These are phyloP conservation scores for Antheraea pernyi DNA, from an alignment of 1,140 invertebrate species.

Conservation along the genomic window DNA sequence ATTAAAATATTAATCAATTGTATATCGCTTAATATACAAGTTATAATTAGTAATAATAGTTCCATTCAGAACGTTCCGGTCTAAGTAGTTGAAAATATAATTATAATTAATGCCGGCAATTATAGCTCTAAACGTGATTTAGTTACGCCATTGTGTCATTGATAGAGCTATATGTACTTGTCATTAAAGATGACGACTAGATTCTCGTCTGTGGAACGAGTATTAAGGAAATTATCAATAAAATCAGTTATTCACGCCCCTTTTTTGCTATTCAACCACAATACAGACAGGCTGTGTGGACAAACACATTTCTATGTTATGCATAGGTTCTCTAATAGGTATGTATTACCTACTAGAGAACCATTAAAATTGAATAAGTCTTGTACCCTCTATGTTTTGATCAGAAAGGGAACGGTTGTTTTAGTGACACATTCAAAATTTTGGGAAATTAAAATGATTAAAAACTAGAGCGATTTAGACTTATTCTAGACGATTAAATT, in stretches of 20 bases:
- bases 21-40: no score
- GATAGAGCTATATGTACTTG: not conserved
- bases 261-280: conserved; percentile 11
- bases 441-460: not conserved
- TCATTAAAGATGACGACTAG: conserved; percentile 14
- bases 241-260: conserved; percentile 15
- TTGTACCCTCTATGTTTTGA: not conserved
- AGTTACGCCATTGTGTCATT: conserved; percentile 19
- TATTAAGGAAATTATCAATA: conserved; percentile 16
- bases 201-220: not conserved
- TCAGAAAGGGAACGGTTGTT: not conserved
- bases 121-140: conserved; percentile 7
- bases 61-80: not conserved
- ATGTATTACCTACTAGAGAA: not conserved
- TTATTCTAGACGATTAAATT: no score
- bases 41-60: no score
- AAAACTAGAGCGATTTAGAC: not conserved
- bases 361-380: not conserved
- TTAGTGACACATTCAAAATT: not conserved
- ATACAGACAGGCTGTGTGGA: not conserved
- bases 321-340: no score
- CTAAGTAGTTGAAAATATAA: conserved; percentile 2
- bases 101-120: not conserved
- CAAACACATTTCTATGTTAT: conserved; percentile 3
- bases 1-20: not conserved